phyloP scores from a whole-genome alignment of 1,140 invertebrate genomes.

The Gonioctena quinquepunctata region DNA sequence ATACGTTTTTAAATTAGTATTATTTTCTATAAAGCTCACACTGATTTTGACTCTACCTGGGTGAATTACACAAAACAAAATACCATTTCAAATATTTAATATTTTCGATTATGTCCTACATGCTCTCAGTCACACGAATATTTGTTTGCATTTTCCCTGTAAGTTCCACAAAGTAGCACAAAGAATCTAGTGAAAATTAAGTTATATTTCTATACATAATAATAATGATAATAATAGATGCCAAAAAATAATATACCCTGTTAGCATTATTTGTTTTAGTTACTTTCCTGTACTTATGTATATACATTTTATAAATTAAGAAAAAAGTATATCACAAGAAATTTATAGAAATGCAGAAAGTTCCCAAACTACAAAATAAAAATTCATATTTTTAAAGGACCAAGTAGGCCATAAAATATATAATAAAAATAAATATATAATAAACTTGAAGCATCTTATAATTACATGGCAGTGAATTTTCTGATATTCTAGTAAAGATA shows the following conservation, averaged over 20 bases:
- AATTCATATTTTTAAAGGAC: neutral
- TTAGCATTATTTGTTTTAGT: slow-evolving; percentile 12
- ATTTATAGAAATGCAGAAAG: neutral
- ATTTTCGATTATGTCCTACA: neutral
- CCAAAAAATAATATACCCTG: slow-evolving; percentile 15
- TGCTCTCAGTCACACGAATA: slow-evolving; percentile 9
- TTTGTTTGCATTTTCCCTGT: slow-evolving; percentile 15
- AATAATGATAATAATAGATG: slow-evolving; percentile 13
- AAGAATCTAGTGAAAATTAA: neutral
- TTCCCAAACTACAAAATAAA: neutral
- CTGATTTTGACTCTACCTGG: too few relatives aligned
- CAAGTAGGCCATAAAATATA: slow-evolving; percentile 13
- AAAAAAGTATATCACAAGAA: slow-evolving; percentile 14
- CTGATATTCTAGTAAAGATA: neutral
- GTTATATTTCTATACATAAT: neutral
- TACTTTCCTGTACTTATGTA: neutral
- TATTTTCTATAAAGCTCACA: too few relatives aligned
- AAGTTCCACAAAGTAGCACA: slow-evolving; percentile 13
- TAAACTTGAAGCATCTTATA: slow-evolving; percentile 4
- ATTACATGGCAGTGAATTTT: neutral
- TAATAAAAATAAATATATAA: slow-evolving; percentile 11
- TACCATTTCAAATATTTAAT: neutral
- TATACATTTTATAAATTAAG: slow-evolving; percentile 4
- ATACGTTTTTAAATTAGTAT: too few relatives aligned
- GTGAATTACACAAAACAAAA: neutral